These are phyloP conservation scores for Melolontha melolontha DNA, from an alignment of 2,888 invertebrate genomes.

Conservation along the genomic window DNA sequence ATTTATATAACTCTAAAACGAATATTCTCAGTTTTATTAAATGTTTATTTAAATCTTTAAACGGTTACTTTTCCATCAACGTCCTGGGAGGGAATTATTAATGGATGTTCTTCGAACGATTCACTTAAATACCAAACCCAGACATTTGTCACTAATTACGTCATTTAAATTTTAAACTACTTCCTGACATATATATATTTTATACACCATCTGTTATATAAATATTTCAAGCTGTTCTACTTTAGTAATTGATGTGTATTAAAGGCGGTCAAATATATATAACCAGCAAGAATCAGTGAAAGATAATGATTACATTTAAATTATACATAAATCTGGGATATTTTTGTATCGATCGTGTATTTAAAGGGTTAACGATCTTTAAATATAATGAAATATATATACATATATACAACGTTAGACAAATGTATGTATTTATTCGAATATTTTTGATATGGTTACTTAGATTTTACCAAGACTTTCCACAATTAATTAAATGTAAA, in stretches of 20 bases:
- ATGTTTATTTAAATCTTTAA: constrained; percentile 13
- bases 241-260: constrained; percentile 5
- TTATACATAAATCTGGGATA: not conserved
- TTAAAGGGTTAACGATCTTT: too few relatives aligned
- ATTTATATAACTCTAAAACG: constrained; percentile 18
- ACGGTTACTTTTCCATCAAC: too few relatives aligned
- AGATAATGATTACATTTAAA: not conserved
- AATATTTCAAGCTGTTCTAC: constrained; percentile 18
- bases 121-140: not conserved
- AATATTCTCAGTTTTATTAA: constrained; percentile 13
- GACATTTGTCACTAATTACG: constrained; percentile 32
- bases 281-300: not conserved
- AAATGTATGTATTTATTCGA: too few relatives aligned
- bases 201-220: constrained; percentile 27
- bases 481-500: too few relatives aligned
- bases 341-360: too few relatives aligned
- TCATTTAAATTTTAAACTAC: constrained; percentile 26
- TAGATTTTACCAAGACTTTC: too few relatives aligned
- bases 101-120: not conserved
- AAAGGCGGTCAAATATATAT: not conserved
- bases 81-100: too few relatives aligned
- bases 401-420: too few relatives aligned
- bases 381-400: too few relatives aligned
- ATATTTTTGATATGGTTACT: too few relatives aligned
- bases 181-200: constrained; percentile 33